Base-by-base conservation (phyloP, 2,888 invertebrate genomes). In the Caprella mutica region DNA sequence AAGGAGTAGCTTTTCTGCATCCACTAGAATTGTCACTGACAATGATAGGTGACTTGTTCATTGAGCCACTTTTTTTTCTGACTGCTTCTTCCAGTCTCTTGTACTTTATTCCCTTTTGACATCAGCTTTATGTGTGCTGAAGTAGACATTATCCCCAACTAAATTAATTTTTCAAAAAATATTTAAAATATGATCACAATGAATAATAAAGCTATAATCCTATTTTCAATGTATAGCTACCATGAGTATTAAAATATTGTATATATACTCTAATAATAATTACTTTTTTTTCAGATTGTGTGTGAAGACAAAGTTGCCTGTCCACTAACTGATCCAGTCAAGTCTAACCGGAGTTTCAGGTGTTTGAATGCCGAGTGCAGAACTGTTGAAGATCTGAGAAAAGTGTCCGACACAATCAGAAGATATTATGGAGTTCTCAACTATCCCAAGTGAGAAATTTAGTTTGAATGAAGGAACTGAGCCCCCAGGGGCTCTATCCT, bases 311-410 rank as follows among this genome's bases (percentile, higher is more conserved):
- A 27, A 44, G 14, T 29, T 5, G 33, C 48, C 5, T 30, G 33
- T 24, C 48, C 48, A 6, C 19, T 48, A 30, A 30, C 48, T 17
- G 30, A 19, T 12, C 29, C 48, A 30, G 48, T 30, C 19, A 44
- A 44, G 33, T 35, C 43, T 12, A 44, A 46, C 9, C 50, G 52
- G 12, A 38, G 54, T 30, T 60, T 61, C 35, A 50, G 60, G 23
- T 64, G 64, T 19, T 46, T 64, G 26, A 64, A 64, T 30, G 46
- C 64, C 1, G 64, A 64, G 21, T 64, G 64, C 21, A 42, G 60
- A 6, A 17, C 46, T 8, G 58, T 56, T 26, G 57, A 56, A 23
- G 54, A 54, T 27, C 46, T 64, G 23, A 26, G 52, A 14, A 30
- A 17, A 17, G 64, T 60, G n/a, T 33, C 58, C n/a, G 44, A 52